These are phyloP conservation scores for Notothenia coriiceps DNA, from an alignment of 2,113 vertebrate species.

Conservation along the genomic window DNA sequence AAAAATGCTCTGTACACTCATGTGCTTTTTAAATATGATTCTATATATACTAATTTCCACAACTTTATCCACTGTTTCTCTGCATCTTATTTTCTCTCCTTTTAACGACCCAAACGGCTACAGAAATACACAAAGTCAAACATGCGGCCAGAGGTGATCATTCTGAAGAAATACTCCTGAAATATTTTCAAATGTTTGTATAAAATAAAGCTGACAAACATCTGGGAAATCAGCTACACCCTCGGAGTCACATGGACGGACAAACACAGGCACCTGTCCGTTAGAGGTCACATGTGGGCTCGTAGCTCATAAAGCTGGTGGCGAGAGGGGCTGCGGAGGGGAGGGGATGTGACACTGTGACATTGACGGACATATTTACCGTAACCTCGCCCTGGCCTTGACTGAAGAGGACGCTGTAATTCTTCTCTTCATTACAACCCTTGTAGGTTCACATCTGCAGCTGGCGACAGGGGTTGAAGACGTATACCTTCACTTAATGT, in stretches of 20 bases:
- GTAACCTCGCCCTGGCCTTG: conserved; percentile 38
- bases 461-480: neutral
- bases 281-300: conserved; percentile 59
- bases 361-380: conserved; percentile 64
- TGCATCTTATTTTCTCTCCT: conserved; percentile 33
- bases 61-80: conserved; percentile 32
- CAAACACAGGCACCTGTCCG: conserved; percentile 34
- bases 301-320: conserved; percentile 64
- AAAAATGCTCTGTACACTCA: too few species aligned
- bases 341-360: conserved; percentile 36
- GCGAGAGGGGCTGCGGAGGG: neutral
- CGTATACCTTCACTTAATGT: neutral
- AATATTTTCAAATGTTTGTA: conserved; percentile 71
- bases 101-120: conserved; percentile 44
- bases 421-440: conserved; percentile 15
- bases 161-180: conserved; percentile 54
- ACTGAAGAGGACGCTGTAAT: conserved; percentile 35
- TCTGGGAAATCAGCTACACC: conserved; percentile 50
- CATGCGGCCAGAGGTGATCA: conserved; percentile 53
- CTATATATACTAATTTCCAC: conserved; percentile 34
- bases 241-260: conserved; percentile 14
- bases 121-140: conserved; percentile 69
- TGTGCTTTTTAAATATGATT: conserved; percentile 34
- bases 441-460: conserved; percentile 17
- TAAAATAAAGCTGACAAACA: conserved; percentile 51